Evolutionary conservation across 2,888 invertebrate species (phyloP).

Genomic region (Nemotelus pantherinus): DNA sequence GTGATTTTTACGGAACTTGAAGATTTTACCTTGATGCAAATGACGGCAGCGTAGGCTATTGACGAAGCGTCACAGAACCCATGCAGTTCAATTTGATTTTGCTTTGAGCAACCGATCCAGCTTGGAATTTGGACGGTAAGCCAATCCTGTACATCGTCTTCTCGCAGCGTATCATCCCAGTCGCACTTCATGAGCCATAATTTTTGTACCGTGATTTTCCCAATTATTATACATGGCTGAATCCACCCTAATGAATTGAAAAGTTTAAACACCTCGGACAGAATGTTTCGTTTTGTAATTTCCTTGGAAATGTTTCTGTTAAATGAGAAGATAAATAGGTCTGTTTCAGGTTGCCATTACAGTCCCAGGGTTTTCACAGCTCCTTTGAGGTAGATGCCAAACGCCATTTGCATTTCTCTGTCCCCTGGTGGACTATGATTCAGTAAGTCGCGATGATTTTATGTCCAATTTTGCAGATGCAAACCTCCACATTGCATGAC

Average conservation of each 20-base stretch:
- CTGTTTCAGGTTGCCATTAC: not conserved
- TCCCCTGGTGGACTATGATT: too few species aligned
- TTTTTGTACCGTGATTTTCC: not conserved
- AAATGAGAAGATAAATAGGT: not conserved
- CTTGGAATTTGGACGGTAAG: not conserved
- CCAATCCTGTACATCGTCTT: not conserved
- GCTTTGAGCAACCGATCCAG: conserved; percentile 18
- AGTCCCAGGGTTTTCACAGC: too few species aligned
- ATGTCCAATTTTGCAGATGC: too few species aligned
- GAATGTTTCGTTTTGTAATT: not conserved
- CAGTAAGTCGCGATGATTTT: too few species aligned
- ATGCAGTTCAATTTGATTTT: too few species aligned
- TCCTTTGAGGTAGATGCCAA: too few species aligned
- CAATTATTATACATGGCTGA: not conserved
- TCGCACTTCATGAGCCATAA: not conserved
- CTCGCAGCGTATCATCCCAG: not conserved
- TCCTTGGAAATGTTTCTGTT: not conserved
- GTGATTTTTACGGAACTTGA: too few species aligned
- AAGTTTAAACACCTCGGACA: not conserved
- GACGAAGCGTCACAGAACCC: too few species aligned
- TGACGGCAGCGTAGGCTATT: too few species aligned
- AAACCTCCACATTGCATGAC: too few species aligned
- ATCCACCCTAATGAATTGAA: not conserved
- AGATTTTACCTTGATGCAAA: too few species aligned
- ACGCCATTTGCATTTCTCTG: too few species aligned